Evolutionary conservation across 1,140 invertebrate species (phyloP).

Genomic region (Aphelinus atriplicis): DNA sequence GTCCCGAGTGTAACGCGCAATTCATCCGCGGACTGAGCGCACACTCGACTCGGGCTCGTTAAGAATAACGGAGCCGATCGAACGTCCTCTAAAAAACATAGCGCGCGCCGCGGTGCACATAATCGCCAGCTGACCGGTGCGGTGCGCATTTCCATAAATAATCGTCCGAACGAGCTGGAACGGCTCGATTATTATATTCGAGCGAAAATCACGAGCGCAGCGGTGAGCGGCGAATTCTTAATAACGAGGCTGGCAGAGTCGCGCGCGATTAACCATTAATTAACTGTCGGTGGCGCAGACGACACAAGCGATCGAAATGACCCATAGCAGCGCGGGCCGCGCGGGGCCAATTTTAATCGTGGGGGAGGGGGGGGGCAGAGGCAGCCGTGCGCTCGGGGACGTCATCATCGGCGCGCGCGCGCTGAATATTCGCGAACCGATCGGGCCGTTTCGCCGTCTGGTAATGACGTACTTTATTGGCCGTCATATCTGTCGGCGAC

Average conservation of each 20-base stretch:
- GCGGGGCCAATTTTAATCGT: slow-evolving; percentile 48
- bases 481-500: slow-evolving; percentile 62
- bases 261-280: slow-evolving; percentile 40
- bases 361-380: no score
- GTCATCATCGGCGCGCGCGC: slow-evolving; percentile 46
- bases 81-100: no score
- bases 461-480: slow-evolving; percentile 62
- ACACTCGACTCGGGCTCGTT: no score
- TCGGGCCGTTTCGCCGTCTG: slow-evolving; percentile 53
- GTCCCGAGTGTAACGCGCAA: no score
- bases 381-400: slow-evolving; percentile 15
- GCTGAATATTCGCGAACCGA: slow-evolving; percentile 40
- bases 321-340: no score
- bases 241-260: neutral
- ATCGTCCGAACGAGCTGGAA: neutral
- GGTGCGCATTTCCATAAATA: neutral
- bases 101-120: no score
- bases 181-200: neutral
- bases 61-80: no score
- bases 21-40: no score
- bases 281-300: slow-evolving; percentile 25
- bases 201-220: slow-evolving; percentile 6
- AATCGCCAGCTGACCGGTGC: no score
- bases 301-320: slow-evolving; percentile 34
- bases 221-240: neutral